These are phyloP conservation scores for Fratercula arctica DNA, from an alignment of 2,797 vertebrate genomes.

Conservation along the genomic window DNA sequence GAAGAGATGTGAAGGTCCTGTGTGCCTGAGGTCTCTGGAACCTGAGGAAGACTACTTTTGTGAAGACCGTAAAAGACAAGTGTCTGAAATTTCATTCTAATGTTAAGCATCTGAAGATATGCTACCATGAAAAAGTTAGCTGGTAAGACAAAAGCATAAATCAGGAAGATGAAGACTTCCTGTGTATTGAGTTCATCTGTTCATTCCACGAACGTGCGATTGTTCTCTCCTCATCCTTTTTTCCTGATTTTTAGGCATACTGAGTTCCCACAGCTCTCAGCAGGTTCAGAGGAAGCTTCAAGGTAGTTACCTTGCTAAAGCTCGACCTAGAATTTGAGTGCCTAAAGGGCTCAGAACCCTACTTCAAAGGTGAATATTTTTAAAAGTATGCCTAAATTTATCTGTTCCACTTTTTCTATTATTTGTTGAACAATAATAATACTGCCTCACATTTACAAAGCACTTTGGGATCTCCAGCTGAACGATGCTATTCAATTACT, in stretches of 20 bases:
- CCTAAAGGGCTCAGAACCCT: background rate
- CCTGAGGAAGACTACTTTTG: background rate
- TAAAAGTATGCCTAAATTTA: slow-evolving; percentile 21
- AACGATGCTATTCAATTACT: slow-evolving; percentile 46
- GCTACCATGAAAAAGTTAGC: background rate
- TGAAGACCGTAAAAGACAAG: background rate
- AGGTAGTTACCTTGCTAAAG: background rate
- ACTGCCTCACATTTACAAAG: background rate
- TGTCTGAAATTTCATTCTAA: background rate
- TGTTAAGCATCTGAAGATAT: background rate
- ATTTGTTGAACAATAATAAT: slow-evolving; percentile 18
- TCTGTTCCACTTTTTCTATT: background rate
- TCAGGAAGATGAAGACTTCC: background rate
- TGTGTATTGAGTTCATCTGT: background rate
- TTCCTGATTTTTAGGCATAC: background rate
- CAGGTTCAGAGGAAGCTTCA: background rate
- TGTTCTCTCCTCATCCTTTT: background rate
- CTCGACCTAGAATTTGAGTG: background rate
- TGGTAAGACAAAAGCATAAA: background rate
- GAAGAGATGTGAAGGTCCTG: background rate
- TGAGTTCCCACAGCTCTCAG: background rate
- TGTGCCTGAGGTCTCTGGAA: background rate
- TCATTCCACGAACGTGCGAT: background rate
- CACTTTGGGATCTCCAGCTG: background rate
- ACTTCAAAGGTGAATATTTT: slow-evolving; percentile 9